Percentiles rank a stretch among this genome's conserved stretches.
These are phyloP conservation scores for Odocoileus hemionus DNA, from an alignment of 2,113 vertebrate genomes.

Conservation along the genomic window DNA sequence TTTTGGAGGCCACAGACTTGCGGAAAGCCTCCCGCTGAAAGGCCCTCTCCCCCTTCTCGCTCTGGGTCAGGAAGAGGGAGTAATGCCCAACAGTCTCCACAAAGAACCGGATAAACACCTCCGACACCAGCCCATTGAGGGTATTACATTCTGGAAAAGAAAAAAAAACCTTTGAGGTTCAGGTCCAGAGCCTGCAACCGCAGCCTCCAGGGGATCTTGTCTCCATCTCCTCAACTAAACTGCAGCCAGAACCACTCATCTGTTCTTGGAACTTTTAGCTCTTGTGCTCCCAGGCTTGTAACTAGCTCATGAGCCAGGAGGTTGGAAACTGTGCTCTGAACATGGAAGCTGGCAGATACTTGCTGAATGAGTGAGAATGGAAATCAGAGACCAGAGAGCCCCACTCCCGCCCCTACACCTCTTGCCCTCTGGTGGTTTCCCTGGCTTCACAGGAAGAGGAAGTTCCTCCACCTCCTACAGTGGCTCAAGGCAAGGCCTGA, in stretches of 20 bases:
- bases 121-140: conserved; percentile 95
- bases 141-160: conserved; percentile 91
- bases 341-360: not conserved
- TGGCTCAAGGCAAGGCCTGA: not conserved
- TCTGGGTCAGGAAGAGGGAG: conserved; percentile 95
- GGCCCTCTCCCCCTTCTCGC: conserved; percentile 91
- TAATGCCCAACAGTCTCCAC: conserved; percentile 98
- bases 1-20: conserved; percentile 98
- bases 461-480: not conserved
- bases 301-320: not conserved
- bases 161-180: conserved; percentile 50
- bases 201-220: not conserved
- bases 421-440: not conserved
- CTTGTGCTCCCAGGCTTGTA: not conserved
- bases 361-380: not conserved
- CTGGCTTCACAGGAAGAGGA: conserved; percentile 1
- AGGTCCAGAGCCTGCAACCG: not conserved
- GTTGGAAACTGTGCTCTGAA: not conserved
- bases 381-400: not conserved
- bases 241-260: not conserved
- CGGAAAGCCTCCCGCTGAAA: conserved; percentile 98
- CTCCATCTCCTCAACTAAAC: not conserved
- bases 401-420: not conserved
- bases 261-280: not conserved
- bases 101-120: conserved; percentile 99